Evolutionary conservation across 2,888 invertebrate species (phyloP).

Genomic region (Rhagophthalmus giganteus): DNA sequence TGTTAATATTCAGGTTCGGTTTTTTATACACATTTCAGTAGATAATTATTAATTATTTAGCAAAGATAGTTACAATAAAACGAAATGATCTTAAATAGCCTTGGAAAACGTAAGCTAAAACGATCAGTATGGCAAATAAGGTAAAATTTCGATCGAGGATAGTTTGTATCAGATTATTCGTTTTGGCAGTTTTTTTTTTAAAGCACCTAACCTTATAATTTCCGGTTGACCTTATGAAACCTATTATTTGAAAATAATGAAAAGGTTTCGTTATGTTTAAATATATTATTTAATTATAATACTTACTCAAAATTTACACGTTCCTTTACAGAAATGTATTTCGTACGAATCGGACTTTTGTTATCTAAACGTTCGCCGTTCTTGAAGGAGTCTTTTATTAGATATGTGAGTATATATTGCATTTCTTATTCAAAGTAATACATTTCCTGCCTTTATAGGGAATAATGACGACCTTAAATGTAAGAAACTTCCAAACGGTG

Average conservation of each 20-base stretch:
- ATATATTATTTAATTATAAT: too few relatives aligned
- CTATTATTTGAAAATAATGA: too few relatives aligned
- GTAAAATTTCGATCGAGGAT: background rate
- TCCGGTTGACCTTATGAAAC: too few relatives aligned
- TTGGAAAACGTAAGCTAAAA: too few relatives aligned
- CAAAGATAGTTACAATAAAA: too few relatives aligned
- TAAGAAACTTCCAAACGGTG: slow-evolving; percentile 41
- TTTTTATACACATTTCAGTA: background rate
- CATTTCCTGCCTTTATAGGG: background rate
- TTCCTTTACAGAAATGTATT: background rate
- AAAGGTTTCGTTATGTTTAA: too few relatives aligned
- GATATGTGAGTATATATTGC: background rate
- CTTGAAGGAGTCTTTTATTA: background rate
- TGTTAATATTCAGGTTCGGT: background rate
- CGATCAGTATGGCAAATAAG: too few relatives aligned
- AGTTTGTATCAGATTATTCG: too few relatives aligned
- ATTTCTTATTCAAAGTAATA: background rate
- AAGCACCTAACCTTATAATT: background rate
- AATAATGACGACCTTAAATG: background rate
- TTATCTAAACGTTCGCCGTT: background rate
- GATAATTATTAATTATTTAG: too few relatives aligned
- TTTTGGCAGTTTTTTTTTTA: too few relatives aligned
- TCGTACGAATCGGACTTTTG: background rate
- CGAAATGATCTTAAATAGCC: too few relatives aligned
- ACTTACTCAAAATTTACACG: background rate